Evolutionary conservation across 2,797 vertebrate species (phyloP).

Genomic region (Florisuga fusca): DNA sequence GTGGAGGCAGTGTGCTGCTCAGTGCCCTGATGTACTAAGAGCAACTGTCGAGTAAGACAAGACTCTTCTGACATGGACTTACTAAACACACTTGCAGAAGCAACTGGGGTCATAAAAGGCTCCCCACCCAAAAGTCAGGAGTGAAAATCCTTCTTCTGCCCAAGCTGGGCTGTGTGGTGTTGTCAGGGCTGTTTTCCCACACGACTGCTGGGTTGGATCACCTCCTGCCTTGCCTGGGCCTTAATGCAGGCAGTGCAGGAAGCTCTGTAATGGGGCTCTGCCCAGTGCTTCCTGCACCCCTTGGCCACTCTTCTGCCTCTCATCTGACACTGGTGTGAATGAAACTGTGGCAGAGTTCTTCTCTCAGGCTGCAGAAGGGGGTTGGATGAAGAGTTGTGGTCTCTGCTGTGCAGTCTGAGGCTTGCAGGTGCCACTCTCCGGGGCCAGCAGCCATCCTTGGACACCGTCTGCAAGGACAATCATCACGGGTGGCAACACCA

Average conservation of each 20-base stretch:
- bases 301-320: accelerated
- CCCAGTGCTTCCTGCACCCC: background rate
- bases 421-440: background rate
- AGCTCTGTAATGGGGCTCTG: accelerated
- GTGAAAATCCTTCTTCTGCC: background rate
- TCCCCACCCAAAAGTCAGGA: background rate
- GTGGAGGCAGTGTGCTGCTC: background rate
- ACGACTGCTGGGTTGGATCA: no score
- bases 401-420: background rate
- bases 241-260: background rate
- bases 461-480: no score
- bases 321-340: accelerated
- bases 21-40: background rate
- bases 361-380: background rate
- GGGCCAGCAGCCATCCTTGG: background rate
- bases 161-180: accelerated
- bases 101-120: background rate
- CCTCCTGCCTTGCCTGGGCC: background rate
- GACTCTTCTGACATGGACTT: background rate
- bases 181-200: background rate
- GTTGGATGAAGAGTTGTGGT: background rate
- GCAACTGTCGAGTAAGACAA: background rate
- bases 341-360: background rate
- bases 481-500: background rate
- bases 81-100: background rate